phyloP scores from a whole-genome alignment of 2,113 vertebrate species.

The Elgaria multicarinata region DNA sequence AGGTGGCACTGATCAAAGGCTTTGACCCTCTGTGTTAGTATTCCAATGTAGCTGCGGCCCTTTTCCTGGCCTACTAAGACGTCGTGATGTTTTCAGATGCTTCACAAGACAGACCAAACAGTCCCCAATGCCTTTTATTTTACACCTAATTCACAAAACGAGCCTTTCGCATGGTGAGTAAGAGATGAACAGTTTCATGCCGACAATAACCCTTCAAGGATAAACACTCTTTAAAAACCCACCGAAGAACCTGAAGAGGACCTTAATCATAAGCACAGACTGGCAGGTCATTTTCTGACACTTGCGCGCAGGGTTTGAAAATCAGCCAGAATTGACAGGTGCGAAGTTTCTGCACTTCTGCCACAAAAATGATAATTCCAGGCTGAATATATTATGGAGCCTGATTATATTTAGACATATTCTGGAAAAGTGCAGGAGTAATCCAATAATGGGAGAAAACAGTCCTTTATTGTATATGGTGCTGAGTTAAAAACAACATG shows the following conservation, averaged over 20 bases:
- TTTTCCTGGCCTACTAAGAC: neutral
- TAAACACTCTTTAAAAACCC: constrained; percentile 70
- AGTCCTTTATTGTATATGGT: constrained; percentile 18
- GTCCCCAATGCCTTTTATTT: constrained; percentile 49
- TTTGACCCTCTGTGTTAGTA: constrained; percentile 11
- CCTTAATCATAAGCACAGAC: constrained; percentile 72
- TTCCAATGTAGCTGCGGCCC: neutral
- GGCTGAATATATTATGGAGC: constrained; percentile 47
- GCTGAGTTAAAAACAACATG: neutral
- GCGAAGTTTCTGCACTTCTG: constrained; percentile 71
- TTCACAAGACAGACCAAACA: constrained; percentile 20
- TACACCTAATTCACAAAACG: constrained; percentile 50
- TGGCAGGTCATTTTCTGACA: constrained; percentile 75
- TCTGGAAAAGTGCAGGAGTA: constrained; percentile 23
- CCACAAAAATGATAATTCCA: constrained; percentile 72
- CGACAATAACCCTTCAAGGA: constrained; percentile 75
- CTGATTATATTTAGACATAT: constrained; percentile 17
- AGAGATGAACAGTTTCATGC: constrained; percentile 67
- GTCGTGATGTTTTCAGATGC: constrained; percentile 29
- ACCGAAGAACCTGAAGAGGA: constrained; percentile 65
- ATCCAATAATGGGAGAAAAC: constrained; percentile 1
- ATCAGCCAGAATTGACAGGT: constrained; percentile 75
- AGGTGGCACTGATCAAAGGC: constrained; percentile 13
- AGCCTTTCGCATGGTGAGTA: constrained; percentile 54
- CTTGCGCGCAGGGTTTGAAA: constrained; percentile 74